Percentiles rank a stretch among this genome's conserved stretches.
Conservation (phyloP, 2,888 invertebrate species). For the Lycophotia porphyrea region DNA sequence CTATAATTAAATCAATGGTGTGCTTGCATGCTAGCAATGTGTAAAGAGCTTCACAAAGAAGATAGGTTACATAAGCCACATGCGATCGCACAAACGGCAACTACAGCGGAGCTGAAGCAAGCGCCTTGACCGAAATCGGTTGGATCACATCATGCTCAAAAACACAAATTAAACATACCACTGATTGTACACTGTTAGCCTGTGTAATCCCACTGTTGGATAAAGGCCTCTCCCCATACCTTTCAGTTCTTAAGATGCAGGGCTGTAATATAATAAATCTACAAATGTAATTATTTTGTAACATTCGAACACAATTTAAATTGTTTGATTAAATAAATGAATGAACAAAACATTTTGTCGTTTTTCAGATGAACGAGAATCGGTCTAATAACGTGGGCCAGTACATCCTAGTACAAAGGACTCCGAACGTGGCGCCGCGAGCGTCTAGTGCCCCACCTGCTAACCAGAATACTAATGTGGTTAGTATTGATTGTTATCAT, state of each 20-base stretch:
- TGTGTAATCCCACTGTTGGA: background rate
- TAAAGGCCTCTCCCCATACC: background rate
- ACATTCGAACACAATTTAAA: no score
- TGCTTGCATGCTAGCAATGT: no score
- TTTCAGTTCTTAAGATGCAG: background rate
- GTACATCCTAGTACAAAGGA: slow-evolving; percentile 95
- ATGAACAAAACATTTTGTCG: background rate
- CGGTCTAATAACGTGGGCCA: slow-evolving; percentile 92
- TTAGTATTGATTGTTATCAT: slow-evolving; percentile 69
- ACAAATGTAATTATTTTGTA: no score
- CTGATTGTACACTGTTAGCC: background rate
- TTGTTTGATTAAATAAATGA: no score
- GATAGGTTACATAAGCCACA: no score
- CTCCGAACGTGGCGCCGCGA: slow-evolving; percentile 93
- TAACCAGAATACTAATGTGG: slow-evolving; percentile 90
- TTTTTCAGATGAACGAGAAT: slow-evolving; percentile 90
- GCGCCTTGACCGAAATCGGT: no score
- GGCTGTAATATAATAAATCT: background rate
- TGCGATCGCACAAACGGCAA: no score
- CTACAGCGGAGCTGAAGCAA: no score
- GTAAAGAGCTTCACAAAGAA: no score
- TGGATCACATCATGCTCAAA: no score
- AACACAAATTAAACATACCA: background rate
- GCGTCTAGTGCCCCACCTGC: slow-evolving; percentile 96
- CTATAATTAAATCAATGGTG: no score